A percentile compares a stretch with the other conserved stretches of the same genome.
Evolutionary conservation across 2,888 invertebrate genomes (phyloP).

Genomic region (Tenodera sinensis): DNA sequence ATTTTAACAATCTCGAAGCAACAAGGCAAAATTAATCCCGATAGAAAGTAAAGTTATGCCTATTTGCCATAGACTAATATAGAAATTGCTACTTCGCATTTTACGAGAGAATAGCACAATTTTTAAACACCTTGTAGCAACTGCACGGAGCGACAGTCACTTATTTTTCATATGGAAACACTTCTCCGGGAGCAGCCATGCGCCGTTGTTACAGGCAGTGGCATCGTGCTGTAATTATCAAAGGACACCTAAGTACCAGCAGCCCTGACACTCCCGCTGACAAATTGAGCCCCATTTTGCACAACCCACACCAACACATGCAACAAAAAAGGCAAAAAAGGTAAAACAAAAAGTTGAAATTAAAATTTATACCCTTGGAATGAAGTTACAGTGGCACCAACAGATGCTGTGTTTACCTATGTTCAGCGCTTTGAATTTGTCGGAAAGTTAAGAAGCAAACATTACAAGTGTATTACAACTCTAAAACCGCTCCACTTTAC

Average conservation of each 20-base stretch:
- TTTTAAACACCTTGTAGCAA: not conserved
- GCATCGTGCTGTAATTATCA: conserved; percentile 21
- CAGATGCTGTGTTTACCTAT: not conserved
- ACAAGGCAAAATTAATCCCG: too few species aligned
- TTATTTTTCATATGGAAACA: not conserved
- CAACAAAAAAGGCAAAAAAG: not conserved
- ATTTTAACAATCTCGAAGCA: too few species aligned
- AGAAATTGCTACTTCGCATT: not conserved
- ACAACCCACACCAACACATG: not conserved
- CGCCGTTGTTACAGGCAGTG: not conserved
- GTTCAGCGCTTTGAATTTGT: not conserved
- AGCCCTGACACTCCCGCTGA: conserved; percentile 23
- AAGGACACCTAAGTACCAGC: conserved; percentile 23
- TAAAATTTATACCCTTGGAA: not conserved
- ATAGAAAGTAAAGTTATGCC: too few species aligned
- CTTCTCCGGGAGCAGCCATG: not conserved
- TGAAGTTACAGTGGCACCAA: not conserved
- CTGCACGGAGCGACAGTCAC: not conserved
- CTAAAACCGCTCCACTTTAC: too few species aligned
- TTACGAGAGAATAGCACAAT: not conserved
- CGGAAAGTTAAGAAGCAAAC: not conserved
- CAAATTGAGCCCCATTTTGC: conserved; percentile 22
- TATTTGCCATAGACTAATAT: too few species aligned
- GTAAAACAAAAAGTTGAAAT: not conserved
- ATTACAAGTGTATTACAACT: too few species aligned